A percentile compares a stretch with the other conserved stretches of the same genome.
Conservation (phyloP, 2,888 invertebrate species). For the Melinaea menophilus region DNA sequence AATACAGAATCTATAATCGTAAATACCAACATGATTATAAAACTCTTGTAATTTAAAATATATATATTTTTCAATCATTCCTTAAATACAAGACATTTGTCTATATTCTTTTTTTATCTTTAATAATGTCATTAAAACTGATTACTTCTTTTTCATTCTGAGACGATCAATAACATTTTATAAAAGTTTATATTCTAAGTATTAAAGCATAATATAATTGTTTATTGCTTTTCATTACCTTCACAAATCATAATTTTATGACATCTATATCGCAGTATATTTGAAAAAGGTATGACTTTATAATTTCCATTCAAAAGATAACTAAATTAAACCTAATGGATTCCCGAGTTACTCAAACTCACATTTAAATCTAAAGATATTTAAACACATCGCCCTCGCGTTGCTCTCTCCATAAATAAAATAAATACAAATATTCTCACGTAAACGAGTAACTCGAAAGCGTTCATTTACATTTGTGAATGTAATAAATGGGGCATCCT, state of each 20-base stretch:
- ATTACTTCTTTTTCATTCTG: no score
- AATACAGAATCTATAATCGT: no score
- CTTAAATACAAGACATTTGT: no score
- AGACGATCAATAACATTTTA: no score
- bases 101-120: no score
- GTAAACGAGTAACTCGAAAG: conserved; percentile 72
- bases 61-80: no score
- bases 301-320: conserved; percentile 53
- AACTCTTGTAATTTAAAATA: no score
- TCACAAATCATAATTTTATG: neutral
- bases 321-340: conserved; percentile 70
- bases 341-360: conserved; percentile 64
- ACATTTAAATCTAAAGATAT: conserved; percentile 75
- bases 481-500: conserved; percentile 74
- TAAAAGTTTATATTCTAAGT: no score
- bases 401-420: conserved; percentile 74
- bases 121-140: no score
- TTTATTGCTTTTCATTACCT: no score
- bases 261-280: conserved; percentile 2
- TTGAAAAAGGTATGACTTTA: conserved; percentile 8
- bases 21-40: no score
- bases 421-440: conserved; percentile 78
- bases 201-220: no score
- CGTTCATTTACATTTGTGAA: conserved; percentile 75
- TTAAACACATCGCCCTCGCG: conserved; percentile 73